Evolutionary conservation across 2,797 vertebrate species (phyloP).

Genomic region (Zalophus californianus): DNA sequence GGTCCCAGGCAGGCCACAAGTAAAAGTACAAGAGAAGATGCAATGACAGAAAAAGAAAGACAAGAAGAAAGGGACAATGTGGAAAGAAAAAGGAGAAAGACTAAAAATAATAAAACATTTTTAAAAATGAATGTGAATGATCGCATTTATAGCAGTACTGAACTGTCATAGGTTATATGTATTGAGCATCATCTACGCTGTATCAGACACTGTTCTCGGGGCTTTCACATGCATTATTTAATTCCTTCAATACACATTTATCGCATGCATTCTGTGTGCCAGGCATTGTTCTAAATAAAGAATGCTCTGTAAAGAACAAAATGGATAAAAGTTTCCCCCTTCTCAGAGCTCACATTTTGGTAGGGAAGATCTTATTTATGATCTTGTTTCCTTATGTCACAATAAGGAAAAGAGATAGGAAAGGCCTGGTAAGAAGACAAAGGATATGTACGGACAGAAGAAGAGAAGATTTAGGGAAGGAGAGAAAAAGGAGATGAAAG

Average conservation of each 20-base stretch:
- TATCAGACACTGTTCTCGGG: background rate
- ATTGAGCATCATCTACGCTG: background rate
- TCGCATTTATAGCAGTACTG: background rate
- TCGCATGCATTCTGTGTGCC: background rate
- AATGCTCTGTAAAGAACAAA: conserved; percentile 13
- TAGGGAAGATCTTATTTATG: conserved; percentile 5
- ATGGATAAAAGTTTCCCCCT: background rate
- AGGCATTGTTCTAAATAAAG: background rate
- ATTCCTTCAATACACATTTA: background rate
- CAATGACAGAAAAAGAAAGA: background rate
- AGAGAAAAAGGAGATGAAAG: background rate
- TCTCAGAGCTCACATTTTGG: background rate
- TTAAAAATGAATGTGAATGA: conserved; percentile 10
- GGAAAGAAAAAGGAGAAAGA: background rate
- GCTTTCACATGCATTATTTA: background rate
- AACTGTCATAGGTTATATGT: background rate
- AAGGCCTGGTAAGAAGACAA: background rate
- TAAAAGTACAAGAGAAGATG: background rate
- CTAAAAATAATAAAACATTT: background rate
- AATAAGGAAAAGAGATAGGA: background rate
- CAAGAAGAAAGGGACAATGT: background rate
- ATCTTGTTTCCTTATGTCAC: background rate
- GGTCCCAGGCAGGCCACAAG: background rate
- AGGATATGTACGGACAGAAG: background rate
- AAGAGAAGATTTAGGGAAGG: background rate